A percentile compares a stretch with the other conserved stretches of the same genome.
These are phyloP conservation scores for Balaeniceps rex DNA, from an alignment of 2,113 vertebrate genomes.

Conservation along the genomic window DNA sequence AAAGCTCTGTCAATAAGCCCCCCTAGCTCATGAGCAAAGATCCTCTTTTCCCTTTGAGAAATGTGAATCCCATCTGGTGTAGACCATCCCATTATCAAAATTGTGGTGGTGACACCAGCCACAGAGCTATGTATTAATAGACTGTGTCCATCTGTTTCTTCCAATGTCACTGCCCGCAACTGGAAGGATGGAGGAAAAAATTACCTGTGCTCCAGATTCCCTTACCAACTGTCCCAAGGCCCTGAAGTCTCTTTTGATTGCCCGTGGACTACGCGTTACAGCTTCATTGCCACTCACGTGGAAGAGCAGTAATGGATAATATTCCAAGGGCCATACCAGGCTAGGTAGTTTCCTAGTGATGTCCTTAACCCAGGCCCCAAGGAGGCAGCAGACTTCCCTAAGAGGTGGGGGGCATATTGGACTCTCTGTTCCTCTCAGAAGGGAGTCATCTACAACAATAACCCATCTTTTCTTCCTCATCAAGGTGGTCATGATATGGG, in stretches of 20 bases:
- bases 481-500: too few species aligned
- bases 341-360: neutral
- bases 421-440: neutral
- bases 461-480: neutral
- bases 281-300: neutral
- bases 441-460: neutral
- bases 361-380: neutral
- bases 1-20: neutral
- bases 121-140: neutral
- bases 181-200: neutral
- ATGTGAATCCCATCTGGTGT: neutral
- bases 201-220: neutral
- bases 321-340: neutral
- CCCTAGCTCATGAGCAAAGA: neutral
- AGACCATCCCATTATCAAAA: neutral
- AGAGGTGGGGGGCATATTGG: rapidly evolving
- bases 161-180: neutral
- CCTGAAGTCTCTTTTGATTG: neutral
- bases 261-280: rapidly evolving
- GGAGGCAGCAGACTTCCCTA: neutral
- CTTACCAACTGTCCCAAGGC: neutral
- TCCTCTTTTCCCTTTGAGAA: neutral
- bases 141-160: neutral
- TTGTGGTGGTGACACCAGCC: neutral
- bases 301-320: neutral